These are phyloP conservation scores for Amblyopsis rosae DNA, from an alignment of 2,113 vertebrate species.

Conservation along the genomic window DNA sequence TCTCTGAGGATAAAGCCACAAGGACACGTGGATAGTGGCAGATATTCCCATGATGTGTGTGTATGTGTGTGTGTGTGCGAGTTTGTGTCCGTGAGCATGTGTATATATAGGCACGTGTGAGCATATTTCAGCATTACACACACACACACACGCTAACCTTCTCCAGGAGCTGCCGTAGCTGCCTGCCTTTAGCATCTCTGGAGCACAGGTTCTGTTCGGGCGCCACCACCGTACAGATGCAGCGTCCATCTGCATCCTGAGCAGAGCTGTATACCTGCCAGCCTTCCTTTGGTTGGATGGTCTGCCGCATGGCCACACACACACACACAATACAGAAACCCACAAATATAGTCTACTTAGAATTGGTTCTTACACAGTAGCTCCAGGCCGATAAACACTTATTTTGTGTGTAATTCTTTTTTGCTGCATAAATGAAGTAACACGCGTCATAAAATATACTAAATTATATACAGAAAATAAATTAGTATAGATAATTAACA, in stretches of 20 bases:
- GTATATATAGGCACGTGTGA: neutral
- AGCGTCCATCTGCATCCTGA: conserved; percentile 94
- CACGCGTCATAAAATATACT: too few species aligned
- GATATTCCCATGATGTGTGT: neutral
- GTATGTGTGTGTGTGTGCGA: neutral
- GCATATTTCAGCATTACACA: neutral
- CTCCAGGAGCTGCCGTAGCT: conserved; percentile 94
- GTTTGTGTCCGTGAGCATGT: conserved; percentile 10
- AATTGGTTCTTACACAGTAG: too few species aligned
- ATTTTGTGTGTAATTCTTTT: too few species aligned
- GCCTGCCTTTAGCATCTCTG: conserved; percentile 94
- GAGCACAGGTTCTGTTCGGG: conserved; percentile 97
- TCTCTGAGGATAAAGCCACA: too few species aligned
- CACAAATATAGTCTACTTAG: neutral
- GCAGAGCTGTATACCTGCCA: conserved; percentile 99
- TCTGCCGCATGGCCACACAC: conserved; percentile 72
- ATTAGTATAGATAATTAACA: neutral
- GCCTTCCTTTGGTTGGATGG: conserved; percentile 93
- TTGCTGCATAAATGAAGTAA: too few species aligned
- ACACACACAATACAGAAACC: conserved; percentile 10
- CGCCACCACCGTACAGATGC: conserved; percentile 97
- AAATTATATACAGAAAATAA: too few species aligned
- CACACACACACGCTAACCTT: conserved; percentile 77
- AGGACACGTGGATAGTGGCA: neutral
- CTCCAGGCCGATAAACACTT: too few species aligned